phyloP scores from a whole-genome alignment of 2,797 vertebrate genomes.

The Momotus momota region DNA sequence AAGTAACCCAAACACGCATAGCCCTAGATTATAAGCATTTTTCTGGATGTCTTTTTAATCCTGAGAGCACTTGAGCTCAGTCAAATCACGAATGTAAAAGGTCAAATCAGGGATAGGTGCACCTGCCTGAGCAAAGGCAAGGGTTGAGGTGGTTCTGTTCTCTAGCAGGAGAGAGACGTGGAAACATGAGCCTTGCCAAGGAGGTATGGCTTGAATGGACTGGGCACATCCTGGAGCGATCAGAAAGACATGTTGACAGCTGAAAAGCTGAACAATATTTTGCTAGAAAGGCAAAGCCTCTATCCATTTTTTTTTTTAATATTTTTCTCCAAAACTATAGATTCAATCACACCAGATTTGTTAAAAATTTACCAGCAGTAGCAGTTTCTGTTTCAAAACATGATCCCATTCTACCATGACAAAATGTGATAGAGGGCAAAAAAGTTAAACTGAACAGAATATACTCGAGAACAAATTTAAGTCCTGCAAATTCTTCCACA shows the following conservation, averaged over 20 bases:
- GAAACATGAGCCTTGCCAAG: background rate
- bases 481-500: background rate
- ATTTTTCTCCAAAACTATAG: background rate
- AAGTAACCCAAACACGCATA: background rate
- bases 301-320: background rate
- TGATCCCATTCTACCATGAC: background rate
- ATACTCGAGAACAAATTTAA: background rate
- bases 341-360: background rate
- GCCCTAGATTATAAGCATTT: background rate
- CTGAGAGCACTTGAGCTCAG: background rate
- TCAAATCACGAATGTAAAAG: background rate
- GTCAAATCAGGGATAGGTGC: background rate
- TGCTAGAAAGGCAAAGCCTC: background rate
- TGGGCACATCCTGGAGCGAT: accelerated
- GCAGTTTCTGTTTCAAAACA: background rate
- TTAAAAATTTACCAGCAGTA: background rate
- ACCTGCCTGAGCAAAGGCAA: background rate
- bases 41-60: background rate
- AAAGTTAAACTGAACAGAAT: background rate
- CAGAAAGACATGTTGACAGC: background rate
- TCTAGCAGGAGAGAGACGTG: background rate
- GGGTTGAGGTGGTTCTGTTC: background rate
- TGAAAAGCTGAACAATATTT: background rate
- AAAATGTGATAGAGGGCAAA: background rate
- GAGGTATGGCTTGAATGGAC: background rate